Conservation (phyloP, 1,140 invertebrate genomes). For the Anthonomus grandis region DNA sequence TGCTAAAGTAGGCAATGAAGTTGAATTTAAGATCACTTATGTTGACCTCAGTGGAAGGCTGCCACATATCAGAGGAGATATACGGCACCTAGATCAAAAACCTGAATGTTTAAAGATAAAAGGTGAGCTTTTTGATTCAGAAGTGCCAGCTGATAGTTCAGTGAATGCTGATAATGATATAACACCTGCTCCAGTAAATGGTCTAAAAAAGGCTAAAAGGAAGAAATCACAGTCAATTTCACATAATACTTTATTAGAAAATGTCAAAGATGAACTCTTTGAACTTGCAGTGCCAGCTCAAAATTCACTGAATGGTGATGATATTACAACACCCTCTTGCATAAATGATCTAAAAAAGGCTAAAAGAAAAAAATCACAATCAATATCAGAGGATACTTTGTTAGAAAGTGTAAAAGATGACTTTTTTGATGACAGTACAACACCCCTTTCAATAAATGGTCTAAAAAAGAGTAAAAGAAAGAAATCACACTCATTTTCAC, state of each 20-base stretch:
- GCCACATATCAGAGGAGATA: constrained; percentile 34
- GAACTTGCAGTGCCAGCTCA: not conserved
- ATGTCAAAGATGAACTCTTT: not conserved
- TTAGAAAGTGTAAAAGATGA: not conserved
- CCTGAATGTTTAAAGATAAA: not conserved
- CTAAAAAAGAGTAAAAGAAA: too few species aligned
- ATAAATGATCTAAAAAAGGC: not conserved
- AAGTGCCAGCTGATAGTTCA: not conserved
- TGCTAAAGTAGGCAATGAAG: constrained; percentile 56
- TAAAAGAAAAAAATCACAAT: not conserved
- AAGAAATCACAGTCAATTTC: not conserved
- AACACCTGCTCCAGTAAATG: not conserved
- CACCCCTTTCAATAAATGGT: too few species aligned
- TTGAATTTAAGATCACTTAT: constrained; percentile 56
- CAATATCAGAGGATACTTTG: not conserved
- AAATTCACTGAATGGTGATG: not conserved
- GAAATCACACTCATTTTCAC: too few species aligned
- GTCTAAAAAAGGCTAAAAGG: not conserved
- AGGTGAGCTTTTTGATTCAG: not conserved
- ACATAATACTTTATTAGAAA: not conserved
- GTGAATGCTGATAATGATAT: not conserved
- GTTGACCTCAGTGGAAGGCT: constrained; percentile 25
- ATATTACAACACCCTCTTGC: not conserved
- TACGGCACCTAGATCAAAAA: constrained; percentile 23
- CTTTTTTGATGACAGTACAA: too few species aligned